Evolutionary conservation across 2,888 invertebrate species (phyloP).

Genomic region (Sthenelais limicola): DNA sequence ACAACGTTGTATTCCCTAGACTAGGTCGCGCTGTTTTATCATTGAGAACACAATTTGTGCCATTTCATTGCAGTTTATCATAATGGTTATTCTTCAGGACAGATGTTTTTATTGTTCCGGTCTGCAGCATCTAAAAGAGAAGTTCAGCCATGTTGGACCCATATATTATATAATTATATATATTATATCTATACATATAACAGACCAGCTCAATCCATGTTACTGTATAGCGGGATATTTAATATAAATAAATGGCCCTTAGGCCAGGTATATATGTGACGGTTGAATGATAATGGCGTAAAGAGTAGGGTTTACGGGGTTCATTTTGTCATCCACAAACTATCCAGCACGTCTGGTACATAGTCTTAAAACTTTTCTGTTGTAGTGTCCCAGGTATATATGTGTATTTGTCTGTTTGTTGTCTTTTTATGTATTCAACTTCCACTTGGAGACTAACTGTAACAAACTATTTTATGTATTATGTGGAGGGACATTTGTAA

Average conservation of each 20-base stretch:
- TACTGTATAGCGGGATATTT: constrained; percentile 25
- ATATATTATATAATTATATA: too few relatives aligned
- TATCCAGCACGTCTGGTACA: constrained; percentile 37
- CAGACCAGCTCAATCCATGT: constrained; percentile 35
- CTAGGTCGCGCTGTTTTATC: constrained; percentile 27
- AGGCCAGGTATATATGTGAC: constrained; percentile 34
- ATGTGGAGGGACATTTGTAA: constrained; percentile 43
- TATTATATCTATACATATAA: too few relatives aligned
- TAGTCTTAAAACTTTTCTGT: constrained; percentile 38
- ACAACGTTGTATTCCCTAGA: constrained; percentile 24
- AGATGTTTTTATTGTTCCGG: constrained; percentile 14
- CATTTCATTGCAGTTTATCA: constrained; percentile 9
- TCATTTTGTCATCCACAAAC: too few relatives aligned
- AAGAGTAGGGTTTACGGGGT: constrained; percentile 39
- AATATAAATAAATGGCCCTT: constrained; percentile 36
- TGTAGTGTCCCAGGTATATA: constrained; percentile 37
- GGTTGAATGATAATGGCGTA: constrained; percentile 30
- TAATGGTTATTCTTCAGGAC: constrained; percentile 19
- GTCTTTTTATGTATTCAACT: constrained; percentile 37
- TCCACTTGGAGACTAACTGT: constrained; percentile 39
- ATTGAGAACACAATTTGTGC: constrained; percentile 15
- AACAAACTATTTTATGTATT: constrained; percentile 41
- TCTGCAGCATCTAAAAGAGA: constrained; percentile 37
- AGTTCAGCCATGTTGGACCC: too few relatives aligned
- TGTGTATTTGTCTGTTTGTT: constrained; percentile 37